Evolutionary conservation across 1,140 invertebrate species (phyloP).

Genomic region (Amphibalanus amphitrite): DNA sequence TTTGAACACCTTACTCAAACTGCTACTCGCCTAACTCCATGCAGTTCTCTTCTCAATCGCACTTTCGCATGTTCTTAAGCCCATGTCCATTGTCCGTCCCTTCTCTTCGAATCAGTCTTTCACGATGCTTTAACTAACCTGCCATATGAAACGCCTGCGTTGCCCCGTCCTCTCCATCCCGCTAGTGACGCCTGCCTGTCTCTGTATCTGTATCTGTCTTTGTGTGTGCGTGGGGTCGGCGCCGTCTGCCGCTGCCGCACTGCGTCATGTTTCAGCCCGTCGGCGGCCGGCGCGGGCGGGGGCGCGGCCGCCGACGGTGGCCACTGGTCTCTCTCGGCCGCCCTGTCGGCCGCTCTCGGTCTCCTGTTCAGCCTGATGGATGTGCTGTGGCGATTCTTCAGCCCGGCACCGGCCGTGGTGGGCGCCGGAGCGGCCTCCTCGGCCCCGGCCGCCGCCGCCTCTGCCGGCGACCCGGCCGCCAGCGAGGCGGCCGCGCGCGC

Average conservation of each 20-base stretch:
- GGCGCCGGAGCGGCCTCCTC: slow-evolving; percentile 20
- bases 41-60: too few species aligned
- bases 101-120: too few species aligned
- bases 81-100: too few species aligned
- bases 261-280: too few species aligned
- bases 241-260: slow-evolving; percentile 8
- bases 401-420: slow-evolving; percentile 44
- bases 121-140: too few species aligned
- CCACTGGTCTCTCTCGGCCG: not conserved
- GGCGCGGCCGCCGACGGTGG: not conserved
- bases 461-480: slow-evolving; percentile 28
- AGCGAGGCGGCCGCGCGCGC: slow-evolving; percentile 43
- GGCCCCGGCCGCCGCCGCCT: slow-evolving; percentile 11
- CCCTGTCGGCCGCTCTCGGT: too few species aligned
- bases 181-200: too few species aligned
- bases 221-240: slow-evolving; percentile 6
- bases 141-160: too few species aligned
- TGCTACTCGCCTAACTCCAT: too few species aligned
- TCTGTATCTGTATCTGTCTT: slow-evolving; percentile 29
- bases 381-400: slow-evolving; percentile 22
- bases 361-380: not conserved
- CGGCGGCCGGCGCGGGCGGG: not conserved
- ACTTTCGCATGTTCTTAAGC: too few species aligned
- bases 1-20: too few species aligned
- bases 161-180: too few species aligned